These are phyloP conservation scores for Brachionus angularis DNA, from an alignment of 1,140 invertebrate species.

Conservation along the genomic window DNA sequence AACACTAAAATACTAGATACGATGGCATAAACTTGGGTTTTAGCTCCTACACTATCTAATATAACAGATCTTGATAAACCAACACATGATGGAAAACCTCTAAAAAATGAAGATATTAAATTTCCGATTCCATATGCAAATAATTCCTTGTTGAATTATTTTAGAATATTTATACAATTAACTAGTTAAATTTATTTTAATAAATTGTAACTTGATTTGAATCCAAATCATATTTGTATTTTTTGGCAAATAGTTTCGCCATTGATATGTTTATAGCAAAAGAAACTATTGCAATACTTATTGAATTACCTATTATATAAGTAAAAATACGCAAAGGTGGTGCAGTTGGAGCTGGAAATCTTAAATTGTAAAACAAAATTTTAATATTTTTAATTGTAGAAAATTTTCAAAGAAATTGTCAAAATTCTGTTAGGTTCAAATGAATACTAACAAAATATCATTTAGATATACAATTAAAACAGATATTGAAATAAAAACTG, in stretches of 20 bases:
- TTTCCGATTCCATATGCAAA: constrained; percentile 60
- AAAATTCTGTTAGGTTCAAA: too few relatives aligned
- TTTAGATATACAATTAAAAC: too few relatives aligned
- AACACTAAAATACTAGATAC: constrained; percentile 54
- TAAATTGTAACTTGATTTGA: constrained; percentile 70
- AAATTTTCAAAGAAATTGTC: too few relatives aligned
- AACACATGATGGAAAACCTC: constrained; percentile 61
- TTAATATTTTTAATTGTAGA: neutral
- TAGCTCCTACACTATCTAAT: constrained; percentile 58
- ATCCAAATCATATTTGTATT: constrained; percentile 77
- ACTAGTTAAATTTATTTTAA: neutral
- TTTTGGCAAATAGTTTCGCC: constrained; percentile 82
- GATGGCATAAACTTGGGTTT: constrained; percentile 53
- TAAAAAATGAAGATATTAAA: constrained; percentile 59
- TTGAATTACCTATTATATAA: constrained; percentile 62
- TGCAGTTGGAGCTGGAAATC: neutral
- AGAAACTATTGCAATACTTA: constrained; percentile 78
- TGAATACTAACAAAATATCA: too few relatives aligned
- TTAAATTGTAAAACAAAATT: neutral
- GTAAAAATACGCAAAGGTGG: neutral
- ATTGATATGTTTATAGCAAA: constrained; percentile 87
- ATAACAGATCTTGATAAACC: constrained; percentile 60
- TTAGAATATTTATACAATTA: neutral
- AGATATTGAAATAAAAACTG: too few relatives aligned
- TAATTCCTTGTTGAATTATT: too few relatives aligned